These are phyloP conservation scores for Cryptosula pallasiana DNA, from an alignment of 2,888 invertebrate genomes.

Conservation along the genomic window DNA sequence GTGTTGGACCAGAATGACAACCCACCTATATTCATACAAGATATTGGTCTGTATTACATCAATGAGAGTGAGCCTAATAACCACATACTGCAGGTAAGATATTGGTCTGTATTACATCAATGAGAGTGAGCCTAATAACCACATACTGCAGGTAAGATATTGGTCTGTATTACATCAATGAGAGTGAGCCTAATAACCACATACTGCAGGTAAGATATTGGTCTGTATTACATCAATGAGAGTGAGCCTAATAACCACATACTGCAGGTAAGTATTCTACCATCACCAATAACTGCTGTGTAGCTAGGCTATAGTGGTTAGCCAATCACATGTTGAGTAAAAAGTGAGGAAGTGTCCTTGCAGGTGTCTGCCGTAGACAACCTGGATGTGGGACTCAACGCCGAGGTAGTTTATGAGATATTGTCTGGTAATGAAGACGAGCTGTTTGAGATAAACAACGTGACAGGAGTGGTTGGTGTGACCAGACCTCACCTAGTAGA, in stretches of 20 bases:
- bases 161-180: background rate
- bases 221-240: background rate
- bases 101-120: background rate
- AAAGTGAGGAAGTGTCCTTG: too few species aligned
- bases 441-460: background rate
- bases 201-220: too few species aligned
- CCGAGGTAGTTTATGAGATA: conserved; percentile 6
- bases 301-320: too few species aligned
- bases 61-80: background rate
- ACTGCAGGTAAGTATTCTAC: too few species aligned
- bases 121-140: background rate
- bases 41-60: background rate
- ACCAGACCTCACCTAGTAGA: background rate
- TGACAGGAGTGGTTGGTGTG: background rate
- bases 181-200: too few species aligned
- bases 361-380: background rate
- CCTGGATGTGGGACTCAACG: background rate
- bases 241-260: too few species aligned
- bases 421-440: background rate
- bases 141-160: background rate
- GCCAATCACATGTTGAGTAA: too few species aligned
- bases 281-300: too few species aligned
- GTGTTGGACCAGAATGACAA: conserved; percentile 21
- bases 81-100: background rate
- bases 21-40: conserved; percentile 3